A percentile compares a stretch with the other conserved stretches of the same genome.
phyloP scores from a whole-genome alignment of 2,113 vertebrate genomes.

The Gasterosteus aculeatus region DNA sequence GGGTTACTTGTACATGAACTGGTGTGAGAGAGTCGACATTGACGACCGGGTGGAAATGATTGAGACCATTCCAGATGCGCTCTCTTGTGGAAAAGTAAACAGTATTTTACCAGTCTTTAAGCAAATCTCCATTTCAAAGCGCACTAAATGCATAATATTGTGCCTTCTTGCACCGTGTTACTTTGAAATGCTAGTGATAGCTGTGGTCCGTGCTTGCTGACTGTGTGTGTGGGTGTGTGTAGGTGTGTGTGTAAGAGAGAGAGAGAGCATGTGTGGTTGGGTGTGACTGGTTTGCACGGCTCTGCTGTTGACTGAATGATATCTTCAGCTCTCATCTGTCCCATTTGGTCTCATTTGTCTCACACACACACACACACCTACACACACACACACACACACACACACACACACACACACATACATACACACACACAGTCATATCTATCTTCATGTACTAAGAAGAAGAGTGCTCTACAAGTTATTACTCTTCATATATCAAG shows the following conservation, averaged over 20 bases:
- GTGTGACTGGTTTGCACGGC: conserved; percentile 35
- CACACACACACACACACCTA: conserved; percentile 8
- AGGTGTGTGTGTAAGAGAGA: background rate
- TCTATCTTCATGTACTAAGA: conserved; percentile 57
- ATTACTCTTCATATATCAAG: conserved; percentile 68
- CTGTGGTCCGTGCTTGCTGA: conserved; percentile 30
- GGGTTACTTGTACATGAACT: background rate
- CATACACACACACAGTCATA: conserved; percentile 16
- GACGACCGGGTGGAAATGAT: conserved; percentile 37
- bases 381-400: conserved; percentile 1
- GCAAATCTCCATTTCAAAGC: conserved; percentile 74
- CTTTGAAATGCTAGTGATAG: conserved; percentile 78
- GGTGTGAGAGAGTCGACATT: conserved; percentile 2
- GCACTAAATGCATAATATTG: conserved; percentile 72
- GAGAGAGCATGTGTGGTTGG: conserved; percentile 14
- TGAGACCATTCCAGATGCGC: conserved; percentile 40
- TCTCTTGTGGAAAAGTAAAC: conserved; percentile 64
- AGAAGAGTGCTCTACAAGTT: conserved; percentile 41
- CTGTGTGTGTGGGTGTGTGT: conserved; percentile 22
- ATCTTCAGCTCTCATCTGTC: conserved; percentile 52
- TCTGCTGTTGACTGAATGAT: conserved; percentile 52
- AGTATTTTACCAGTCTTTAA: conserved; percentile 70
- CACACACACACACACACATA: conserved; percentile 14
- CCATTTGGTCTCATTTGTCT: conserved; percentile 62
- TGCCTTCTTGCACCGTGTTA: conserved; percentile 64